These are phyloP conservation scores for Myotis daubentonii DNA, from an alignment of 2,797 vertebrate species.

Conservation along the genomic window DNA sequence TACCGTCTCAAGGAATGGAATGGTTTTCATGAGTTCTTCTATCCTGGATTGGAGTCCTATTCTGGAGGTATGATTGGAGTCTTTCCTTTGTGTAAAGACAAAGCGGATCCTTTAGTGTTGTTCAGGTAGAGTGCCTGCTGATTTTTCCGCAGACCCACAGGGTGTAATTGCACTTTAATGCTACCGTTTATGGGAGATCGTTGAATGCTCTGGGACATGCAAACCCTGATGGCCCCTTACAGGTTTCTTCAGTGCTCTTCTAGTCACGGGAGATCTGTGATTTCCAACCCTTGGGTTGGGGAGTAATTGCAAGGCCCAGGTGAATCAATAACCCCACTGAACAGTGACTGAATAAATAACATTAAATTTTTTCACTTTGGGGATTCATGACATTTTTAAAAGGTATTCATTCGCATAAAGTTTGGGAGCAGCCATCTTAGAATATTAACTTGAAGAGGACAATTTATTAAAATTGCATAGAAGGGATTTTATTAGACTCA, in stretches of 20 bases:
- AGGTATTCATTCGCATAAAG: not conserved
- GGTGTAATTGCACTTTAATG: not conserved
- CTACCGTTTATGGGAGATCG: not conserved
- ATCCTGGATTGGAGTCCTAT: conserved; percentile 95
- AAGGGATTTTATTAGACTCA: conserved; percentile 15
- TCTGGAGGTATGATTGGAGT: conserved; percentile 90
- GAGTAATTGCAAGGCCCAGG: not conserved
- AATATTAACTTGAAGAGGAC: conserved; percentile 38
- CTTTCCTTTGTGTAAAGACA: conserved; percentile 3
- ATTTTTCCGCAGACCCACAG: not conserved
- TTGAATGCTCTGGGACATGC: not conserved
- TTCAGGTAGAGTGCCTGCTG: not conserved
- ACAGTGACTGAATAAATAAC: conserved; percentile 26
- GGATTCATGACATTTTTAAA: conserved; percentile 33
- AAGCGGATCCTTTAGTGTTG: not conserved
- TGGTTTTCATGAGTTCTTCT: conserved; percentile 99
- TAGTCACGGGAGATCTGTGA: not conserved
- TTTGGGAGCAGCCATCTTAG: not conserved
- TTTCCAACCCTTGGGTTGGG: not conserved
- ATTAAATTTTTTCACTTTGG: conserved; percentile 29
- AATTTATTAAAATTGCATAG: conserved; percentile 41
- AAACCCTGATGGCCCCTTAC: not conserved
- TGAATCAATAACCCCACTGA: conserved; percentile 21
- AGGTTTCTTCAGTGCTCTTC: not conserved
- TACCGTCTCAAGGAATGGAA: conserved; percentile 97